A percentile compares a stretch with the other conserved stretches of the same genome.
Conservation (phyloP, 2,113 vertebrate genomes). For the Macquaria australasica region DNA sequence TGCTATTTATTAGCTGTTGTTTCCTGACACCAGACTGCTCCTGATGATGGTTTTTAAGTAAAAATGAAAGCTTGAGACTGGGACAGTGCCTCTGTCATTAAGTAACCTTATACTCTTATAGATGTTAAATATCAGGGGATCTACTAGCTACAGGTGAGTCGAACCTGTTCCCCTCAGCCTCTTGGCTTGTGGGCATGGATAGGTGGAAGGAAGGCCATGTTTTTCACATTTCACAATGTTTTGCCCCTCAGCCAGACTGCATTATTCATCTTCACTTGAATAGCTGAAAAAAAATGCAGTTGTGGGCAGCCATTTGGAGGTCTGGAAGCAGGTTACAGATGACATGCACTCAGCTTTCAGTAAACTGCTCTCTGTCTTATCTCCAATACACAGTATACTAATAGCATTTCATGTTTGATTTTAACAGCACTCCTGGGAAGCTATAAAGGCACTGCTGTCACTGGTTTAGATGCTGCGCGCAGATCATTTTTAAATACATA, state of each 20-base stretch:
- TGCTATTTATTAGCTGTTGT: neutral
- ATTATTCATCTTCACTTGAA: slow-evolving; percentile 9
- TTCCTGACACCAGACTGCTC: neutral
- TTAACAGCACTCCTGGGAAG: slow-evolving; percentile 3
- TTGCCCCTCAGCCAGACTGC: neutral
- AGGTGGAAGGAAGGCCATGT: neutral
- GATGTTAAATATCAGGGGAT: slow-evolving; percentile 2
- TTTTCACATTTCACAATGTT: slow-evolving; percentile 14
- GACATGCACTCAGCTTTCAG: neutral
- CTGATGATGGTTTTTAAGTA: neutral
- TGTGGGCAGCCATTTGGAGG: neutral
- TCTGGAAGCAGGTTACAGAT: neutral
- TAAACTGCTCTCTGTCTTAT: neutral
- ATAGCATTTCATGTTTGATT: neutral
- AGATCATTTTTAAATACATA: neutral
- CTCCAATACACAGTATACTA: neutral
- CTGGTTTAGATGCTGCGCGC: slow-evolving; percentile 4
- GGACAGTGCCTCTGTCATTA: neutral
- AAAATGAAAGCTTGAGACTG: neutral
- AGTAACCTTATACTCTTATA: neutral
- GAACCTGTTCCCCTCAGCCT: neutral
- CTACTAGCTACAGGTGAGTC: neutral
- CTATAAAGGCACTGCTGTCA: neutral
- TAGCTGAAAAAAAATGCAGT: neutral
- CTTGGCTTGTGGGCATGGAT: neutral